Conservation (phyloP, 2,113 vertebrate species). For the Saimiri boliviensis region DNA sequence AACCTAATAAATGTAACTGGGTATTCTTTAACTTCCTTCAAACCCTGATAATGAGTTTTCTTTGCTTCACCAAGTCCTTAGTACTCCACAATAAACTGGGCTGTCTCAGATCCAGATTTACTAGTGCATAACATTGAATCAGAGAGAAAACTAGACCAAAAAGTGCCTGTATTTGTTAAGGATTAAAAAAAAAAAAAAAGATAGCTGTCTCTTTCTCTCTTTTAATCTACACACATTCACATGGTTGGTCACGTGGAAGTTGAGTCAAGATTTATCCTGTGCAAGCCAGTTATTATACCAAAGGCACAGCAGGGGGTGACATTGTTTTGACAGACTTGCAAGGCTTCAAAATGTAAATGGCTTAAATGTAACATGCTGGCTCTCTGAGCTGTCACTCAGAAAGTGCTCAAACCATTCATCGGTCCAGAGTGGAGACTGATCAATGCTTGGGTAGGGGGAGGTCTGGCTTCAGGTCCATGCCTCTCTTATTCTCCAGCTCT, state of each 20-base stretch:
- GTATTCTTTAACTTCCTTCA: neutral
- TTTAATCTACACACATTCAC: neutral
- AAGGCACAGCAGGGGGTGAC: constrained; percentile 50
- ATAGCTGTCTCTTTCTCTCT: constrained; percentile 3
- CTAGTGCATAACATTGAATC: neutral
- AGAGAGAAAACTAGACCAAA: neutral
- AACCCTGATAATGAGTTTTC: neutral
- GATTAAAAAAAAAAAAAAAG: neutral
- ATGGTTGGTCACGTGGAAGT: constrained; percentile 6
- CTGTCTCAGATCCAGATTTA: constrained; percentile 3
- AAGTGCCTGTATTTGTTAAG: neutral
- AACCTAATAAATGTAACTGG: neutral
- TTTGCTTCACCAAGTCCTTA: constrained; percentile 41
- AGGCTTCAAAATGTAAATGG: constrained; percentile 56
- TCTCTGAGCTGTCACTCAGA: constrained; percentile 30
- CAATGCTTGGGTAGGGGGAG: neutral
- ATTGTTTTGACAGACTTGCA: constrained; percentile 71
- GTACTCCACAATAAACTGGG: constrained; percentile 11
- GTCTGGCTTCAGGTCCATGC: constrained; percentile 11
- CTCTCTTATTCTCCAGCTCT: neutral
- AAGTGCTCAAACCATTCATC: neutral
- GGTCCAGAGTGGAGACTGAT: neutral
- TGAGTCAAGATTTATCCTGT: constrained; percentile 63
- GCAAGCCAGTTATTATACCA: constrained; percentile 67
- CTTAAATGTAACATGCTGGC: neutral